phyloP scores from a whole-genome alignment of 2,888 invertebrate species.

The Agrochola lota region DNA sequence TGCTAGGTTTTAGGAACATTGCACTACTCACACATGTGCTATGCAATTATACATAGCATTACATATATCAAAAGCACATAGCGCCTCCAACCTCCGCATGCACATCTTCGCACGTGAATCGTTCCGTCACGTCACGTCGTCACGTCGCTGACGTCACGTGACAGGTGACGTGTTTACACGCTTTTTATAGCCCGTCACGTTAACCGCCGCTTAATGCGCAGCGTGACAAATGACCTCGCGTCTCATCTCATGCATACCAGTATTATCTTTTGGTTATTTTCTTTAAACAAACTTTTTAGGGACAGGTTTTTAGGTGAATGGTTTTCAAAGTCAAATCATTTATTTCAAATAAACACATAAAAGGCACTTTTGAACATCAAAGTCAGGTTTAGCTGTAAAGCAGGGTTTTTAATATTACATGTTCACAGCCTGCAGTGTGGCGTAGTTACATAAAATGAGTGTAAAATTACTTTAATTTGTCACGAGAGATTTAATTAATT shows the following conservation, averaged over 20 bases:
- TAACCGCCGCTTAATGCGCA: slow-evolving; percentile 68
- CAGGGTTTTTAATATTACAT: too few relatives aligned
- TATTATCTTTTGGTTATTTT: slow-evolving; percentile 49
- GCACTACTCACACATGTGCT: too few relatives aligned
- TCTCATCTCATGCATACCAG: slow-evolving; percentile 38
- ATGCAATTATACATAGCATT: not conserved
- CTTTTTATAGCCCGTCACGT: slow-evolving; percentile 71
- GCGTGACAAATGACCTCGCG: slow-evolving; percentile 70
- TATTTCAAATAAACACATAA: not conserved
- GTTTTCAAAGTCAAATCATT: not conserved
- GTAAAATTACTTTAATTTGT: too few relatives aligned
- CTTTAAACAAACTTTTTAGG: slow-evolving; percentile 39
- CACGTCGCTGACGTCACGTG: slow-evolving; percentile 71
- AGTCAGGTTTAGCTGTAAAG: not conserved
- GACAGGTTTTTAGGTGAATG: slow-evolving; percentile 13
- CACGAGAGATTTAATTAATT: not conserved
- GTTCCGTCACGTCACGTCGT: slow-evolving; percentile 63
- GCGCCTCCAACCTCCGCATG: slow-evolving; percentile 11
- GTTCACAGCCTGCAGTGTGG: too few relatives aligned
- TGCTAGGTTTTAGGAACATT: too few relatives aligned
- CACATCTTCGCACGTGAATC: slow-evolving; percentile 23
- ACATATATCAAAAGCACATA: not conserved
- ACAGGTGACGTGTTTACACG: slow-evolving; percentile 81
- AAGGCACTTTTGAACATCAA: not conserved
- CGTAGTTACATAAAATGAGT: too few relatives aligned